Conservation (phyloP, 2,888 invertebrate genomes). For the Herminia tarsipennalis region DNA sequence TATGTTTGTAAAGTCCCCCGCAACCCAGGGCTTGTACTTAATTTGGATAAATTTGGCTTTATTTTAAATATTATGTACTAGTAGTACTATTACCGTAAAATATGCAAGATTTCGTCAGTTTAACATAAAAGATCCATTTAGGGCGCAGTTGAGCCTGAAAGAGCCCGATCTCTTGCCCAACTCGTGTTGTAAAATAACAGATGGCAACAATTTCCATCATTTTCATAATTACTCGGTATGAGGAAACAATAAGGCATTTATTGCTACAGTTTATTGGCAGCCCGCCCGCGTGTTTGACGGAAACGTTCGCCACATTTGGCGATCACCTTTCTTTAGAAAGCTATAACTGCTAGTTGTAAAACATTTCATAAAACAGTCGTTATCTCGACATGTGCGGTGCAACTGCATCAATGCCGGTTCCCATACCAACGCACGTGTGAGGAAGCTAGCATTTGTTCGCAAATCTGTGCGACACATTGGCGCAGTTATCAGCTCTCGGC, state of each 20-base stretch:
- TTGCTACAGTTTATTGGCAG: constrained; percentile 32
- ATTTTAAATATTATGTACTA: too few species aligned
- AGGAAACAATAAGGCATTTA: constrained; percentile 57
- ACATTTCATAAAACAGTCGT: constrained; percentile 76
- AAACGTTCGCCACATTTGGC: constrained; percentile 66
- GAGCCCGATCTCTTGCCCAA: too few species aligned
- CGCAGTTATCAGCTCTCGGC: constrained; percentile 54
- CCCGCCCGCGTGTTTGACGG: constrained; percentile 55
- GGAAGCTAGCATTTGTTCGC: constrained; percentile 62
- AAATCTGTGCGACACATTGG: constrained; percentile 81
- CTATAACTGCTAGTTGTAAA: constrained; percentile 73
- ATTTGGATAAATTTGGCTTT: too few species aligned
- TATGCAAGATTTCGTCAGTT: too few species aligned
- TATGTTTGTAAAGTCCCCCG: too few species aligned
- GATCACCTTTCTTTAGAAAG: constrained; percentile 80
- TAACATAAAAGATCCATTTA: too few species aligned
- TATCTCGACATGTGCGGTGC: constrained; percentile 70
- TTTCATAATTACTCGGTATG: constrained; percentile 42
- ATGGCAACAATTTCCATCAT: constrained; percentile 35
- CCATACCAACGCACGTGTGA: constrained; percentile 74
- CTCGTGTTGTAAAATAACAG: constrained; percentile 31
- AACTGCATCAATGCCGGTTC: constrained; percentile 51
- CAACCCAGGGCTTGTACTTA: too few species aligned
- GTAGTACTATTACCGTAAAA: too few species aligned
- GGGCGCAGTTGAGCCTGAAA: too few species aligned